A percentile compares a stretch with the other conserved stretches of the same genome.
Evolutionary conservation across 2,888 invertebrate genomes (phyloP).

Genomic region (Chalcis sispes): DNA sequence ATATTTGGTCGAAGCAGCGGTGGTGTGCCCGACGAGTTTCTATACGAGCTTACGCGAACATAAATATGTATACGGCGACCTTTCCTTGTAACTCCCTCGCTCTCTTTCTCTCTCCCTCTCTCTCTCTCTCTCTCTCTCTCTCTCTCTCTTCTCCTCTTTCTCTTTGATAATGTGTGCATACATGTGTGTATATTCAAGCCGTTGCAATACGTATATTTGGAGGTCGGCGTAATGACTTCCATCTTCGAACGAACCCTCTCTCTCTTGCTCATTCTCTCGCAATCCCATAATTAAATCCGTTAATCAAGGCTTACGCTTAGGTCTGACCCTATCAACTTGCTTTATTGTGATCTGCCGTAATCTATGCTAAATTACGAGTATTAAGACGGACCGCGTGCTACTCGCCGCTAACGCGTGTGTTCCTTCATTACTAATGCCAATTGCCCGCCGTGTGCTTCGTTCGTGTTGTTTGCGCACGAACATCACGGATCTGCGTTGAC

Average conservation of each 20-base stretch:
- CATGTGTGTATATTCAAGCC: background rate
- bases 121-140: no score
- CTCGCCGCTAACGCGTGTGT: constrained; percentile 14
- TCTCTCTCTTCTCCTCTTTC: no score
- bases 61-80: constrained; percentile 28
- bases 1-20: background rate
- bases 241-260: background rate
- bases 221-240: constrained; percentile 37
- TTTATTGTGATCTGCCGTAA: constrained; percentile 74
- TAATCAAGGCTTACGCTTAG: constrained; percentile 75
- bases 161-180: no score
- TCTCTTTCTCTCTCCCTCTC: no score
- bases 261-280: constrained; percentile 32
- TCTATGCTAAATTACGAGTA: constrained; percentile 58
- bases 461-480: background rate
- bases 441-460: constrained; percentile 1
- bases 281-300: constrained; percentile 75
- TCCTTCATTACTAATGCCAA: constrained; percentile 42
- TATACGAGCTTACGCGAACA: constrained; percentile 33
- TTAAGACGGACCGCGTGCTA: constrained; percentile 46
- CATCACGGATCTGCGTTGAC: no score
- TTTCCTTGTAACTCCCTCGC: no score
- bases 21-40: no score
- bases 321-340: constrained; percentile 75
- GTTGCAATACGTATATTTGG: background rate